Evolutionary conservation across 2,797 vertebrate species (phyloP), one percentile per base, ranked within the genome.

Genomic region (Nannoperca obscura): DNA sequence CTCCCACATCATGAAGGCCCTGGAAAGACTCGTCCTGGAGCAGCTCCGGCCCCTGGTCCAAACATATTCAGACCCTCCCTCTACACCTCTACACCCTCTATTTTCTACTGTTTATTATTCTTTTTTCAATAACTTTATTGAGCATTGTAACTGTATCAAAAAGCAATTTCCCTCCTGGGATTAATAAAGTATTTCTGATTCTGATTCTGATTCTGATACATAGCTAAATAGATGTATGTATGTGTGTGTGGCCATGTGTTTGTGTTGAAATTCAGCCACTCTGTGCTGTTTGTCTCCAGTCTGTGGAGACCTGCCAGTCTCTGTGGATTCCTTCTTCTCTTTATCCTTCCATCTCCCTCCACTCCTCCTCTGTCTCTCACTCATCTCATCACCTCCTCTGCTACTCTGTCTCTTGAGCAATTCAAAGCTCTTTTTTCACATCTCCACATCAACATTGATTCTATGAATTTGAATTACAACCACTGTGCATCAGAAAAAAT

Each of bases 201-300:
- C n/a, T n/a, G n/a, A n/a, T n/a, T n/a, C n/a, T n/a, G n/a, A n/a
- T n/a, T n/a, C n/a, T n/a, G n/a, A 44, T 9, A 53, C 81, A 86
- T 80, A 80, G 75, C 17, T 86, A 62, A 81, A 81, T 24, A 64
- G 67, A 42, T 70, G 13, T 49, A 10, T 61, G 49, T 71, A 60
- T 69, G 46, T 74, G 78, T 50, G 11, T 53, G 76, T 57, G 68
- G 71, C 68, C 34, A 17, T 82, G 65, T 83, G 85, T 79, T 61
- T 72, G 78, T 82, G 76, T 84, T 75, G 76, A 78, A 72, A 38
- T 85, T 66, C 65, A 83, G 71, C 76, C 47, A 11, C 74, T 83
- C 54, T 46, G 61, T 55, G 49, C 73, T 84, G 67, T 83, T 78
- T 78, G 81, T 85, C 71, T 87, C 60, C 55, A 70, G 70, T 32